Evolutionary conservation across 2,888 invertebrate species (phyloP).

Genomic region (Noctuana brunneofusca): DNA sequence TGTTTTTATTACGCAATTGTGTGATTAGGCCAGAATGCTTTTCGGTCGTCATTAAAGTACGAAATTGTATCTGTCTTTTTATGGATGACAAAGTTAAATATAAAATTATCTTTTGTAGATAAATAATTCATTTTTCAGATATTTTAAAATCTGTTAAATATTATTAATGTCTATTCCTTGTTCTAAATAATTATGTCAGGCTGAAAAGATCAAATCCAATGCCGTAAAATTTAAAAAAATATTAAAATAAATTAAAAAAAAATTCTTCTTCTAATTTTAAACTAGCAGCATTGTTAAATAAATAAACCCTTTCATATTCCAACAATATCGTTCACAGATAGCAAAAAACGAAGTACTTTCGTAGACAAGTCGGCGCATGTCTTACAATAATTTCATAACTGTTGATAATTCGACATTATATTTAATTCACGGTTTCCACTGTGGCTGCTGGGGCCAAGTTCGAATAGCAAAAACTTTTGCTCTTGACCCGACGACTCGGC

Average conservation of each 20-base stretch:
- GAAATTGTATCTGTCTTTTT: too few species aligned
- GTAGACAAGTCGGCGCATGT: neutral
- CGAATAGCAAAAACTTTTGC: slow-evolving; percentile 23
- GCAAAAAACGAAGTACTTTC: slow-evolving; percentile 7
- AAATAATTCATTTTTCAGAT: too few species aligned
- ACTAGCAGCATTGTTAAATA: neutral
- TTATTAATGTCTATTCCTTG: too few species aligned
- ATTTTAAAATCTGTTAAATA: too few species aligned
- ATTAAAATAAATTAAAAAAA: too few species aligned
- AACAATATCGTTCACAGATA: neutral
- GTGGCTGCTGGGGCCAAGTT: slow-evolving; percentile 17
- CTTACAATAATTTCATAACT: slow-evolving; percentile 22
- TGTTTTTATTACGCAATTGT: too few species aligned
- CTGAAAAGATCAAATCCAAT: too few species aligned
- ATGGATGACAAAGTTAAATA: too few species aligned
- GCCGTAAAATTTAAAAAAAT: too few species aligned
- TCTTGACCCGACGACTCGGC: slow-evolving; percentile 26
- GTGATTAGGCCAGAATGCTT: neutral
- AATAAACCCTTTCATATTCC: neutral
- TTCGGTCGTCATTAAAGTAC: neutral
- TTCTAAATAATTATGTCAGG: too few species aligned
- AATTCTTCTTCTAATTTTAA: too few species aligned
- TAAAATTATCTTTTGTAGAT: too few species aligned
- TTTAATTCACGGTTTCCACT: slow-evolving; percentile 25
- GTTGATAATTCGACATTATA: slow-evolving; percentile 15